These are phyloP conservation scores for Laspeyria flexula DNA, from an alignment of 2,888 invertebrate genomes.

Conservation along the genomic window DNA sequence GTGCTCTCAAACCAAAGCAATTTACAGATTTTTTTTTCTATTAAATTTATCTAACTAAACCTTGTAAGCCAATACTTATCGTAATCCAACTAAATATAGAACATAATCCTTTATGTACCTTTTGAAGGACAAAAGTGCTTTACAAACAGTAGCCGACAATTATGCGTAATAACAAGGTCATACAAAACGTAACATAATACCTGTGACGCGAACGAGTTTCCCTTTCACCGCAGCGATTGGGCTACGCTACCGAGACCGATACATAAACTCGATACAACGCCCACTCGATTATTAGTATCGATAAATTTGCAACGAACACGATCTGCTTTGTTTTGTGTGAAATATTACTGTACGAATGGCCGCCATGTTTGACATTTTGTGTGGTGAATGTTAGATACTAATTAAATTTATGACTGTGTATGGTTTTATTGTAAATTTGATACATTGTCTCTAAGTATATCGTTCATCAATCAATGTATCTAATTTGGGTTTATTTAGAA, in stretches of 20 bases:
- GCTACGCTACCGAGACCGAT: constrained; percentile 45
- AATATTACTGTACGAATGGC: neutral
- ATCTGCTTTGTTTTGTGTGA: constrained; percentile 38
- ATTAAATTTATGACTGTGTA: too few relatives aligned
- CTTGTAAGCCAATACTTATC: too few relatives aligned
- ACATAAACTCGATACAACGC: constrained; percentile 52
- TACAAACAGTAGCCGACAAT: constrained; percentile 39
- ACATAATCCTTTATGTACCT: neutral
- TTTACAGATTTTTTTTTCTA: too few relatives aligned
- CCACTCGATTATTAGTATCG: constrained; percentile 54
- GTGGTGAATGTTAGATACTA: too few relatives aligned
- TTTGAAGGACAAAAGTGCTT: constrained; percentile 9
- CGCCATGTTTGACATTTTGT: neutral
- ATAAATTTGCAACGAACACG: constrained; percentile 42
- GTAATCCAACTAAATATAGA: neutral
- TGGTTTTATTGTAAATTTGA: too few relatives aligned
- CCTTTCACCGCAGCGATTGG: constrained; percentile 78
- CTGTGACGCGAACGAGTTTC: constrained; percentile 72
- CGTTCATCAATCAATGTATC: too few relatives aligned
- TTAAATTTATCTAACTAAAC: too few relatives aligned
- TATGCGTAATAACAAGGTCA: constrained; percentile 66
- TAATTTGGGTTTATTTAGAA: too few relatives aligned
- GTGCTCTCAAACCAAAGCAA: too few relatives aligned
- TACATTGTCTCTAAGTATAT: too few relatives aligned
- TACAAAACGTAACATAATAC: constrained; percentile 43